These are phyloP conservation scores for Pogoniulus pusillus DNA, from an alignment of 2,797 vertebrate genomes.

Conservation along the genomic window DNA sequence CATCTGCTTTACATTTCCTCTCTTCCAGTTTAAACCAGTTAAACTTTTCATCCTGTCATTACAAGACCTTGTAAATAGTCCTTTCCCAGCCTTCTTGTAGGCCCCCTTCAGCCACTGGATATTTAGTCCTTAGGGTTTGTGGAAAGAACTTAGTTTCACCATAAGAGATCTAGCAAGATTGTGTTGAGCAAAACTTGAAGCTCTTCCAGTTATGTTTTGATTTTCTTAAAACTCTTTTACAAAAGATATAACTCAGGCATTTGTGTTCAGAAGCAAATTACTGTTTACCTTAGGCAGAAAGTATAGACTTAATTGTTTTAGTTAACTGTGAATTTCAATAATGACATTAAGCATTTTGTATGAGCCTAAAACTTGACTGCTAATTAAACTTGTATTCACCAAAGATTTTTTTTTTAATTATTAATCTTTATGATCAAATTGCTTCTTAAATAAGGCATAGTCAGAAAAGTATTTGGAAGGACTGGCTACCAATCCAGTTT, in stretches of 20 bases:
- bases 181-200: slow-evolving; percentile 22
- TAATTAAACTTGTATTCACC: slow-evolving; percentile 19
- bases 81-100: no score
- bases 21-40: no score
- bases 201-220: background rate
- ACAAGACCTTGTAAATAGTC: no score
- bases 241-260: slow-evolving; percentile 21
- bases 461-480: slow-evolving; percentile 30
- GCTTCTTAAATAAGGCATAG: slow-evolving; percentile 54
- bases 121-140: no score
- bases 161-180: slow-evolving; percentile 43
- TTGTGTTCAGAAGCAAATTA: background rate
- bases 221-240: background rate
- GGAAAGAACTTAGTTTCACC: no score
- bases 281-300: slow-evolving; percentile 2
- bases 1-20: no score
- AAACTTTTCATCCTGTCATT: no score
- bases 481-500: background rate
- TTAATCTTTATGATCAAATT: background rate
- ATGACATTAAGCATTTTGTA: background rate
- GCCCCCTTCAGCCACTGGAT: no score
- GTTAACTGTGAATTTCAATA: slow-evolving; percentile 7
- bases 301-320: background rate
- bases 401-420: background rate
- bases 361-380: background rate